Evolutionary conservation across 2,797 vertebrate species (phyloP).

Genomic region (Poeciliopsis paucimaculata): DNA sequence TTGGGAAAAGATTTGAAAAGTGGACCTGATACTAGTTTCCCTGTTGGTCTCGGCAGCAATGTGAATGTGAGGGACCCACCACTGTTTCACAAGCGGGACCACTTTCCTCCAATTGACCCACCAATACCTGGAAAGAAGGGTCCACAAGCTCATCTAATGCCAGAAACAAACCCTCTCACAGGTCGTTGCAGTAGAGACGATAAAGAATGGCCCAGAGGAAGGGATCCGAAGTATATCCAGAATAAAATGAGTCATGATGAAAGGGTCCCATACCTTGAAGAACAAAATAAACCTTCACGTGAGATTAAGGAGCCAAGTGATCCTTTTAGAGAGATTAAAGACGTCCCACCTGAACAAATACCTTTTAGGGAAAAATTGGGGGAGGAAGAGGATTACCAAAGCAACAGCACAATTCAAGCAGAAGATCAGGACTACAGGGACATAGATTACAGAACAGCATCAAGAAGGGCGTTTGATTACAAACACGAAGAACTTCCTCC

Average conservation of each 20-base stretch:
- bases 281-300: slow-evolving; percentile 62
- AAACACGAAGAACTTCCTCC: slow-evolving; percentile 83
- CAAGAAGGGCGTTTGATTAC: slow-evolving; percentile 87
- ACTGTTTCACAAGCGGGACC: slow-evolving; percentile 70
- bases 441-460: slow-evolving; percentile 92
- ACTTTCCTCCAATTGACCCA: slow-evolving; percentile 62
- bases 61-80: slow-evolving; percentile 56
- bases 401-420: slow-evolving; percentile 83
- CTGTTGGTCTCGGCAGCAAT: slow-evolving; percentile 74
- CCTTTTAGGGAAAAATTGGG: slow-evolving; percentile 62
- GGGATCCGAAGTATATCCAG: slow-evolving; percentile 67
- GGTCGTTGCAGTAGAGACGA: slow-evolving; percentile 65
- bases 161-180: slow-evolving; percentile 55
- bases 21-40: slow-evolving; percentile 75
- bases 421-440: slow-evolving; percentile 94
- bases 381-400: slow-evolving; percentile 79
- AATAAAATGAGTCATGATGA: slow-evolving; percentile 54
- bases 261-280: slow-evolving; percentile 64
- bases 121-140: slow-evolving; percentile 60
- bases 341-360: slow-evolving; percentile 58
- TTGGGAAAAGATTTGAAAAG: slow-evolving; percentile 74
- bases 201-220: slow-evolving; percentile 75
- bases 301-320: slow-evolving; percentile 56
- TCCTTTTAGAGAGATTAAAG: slow-evolving; percentile 72
- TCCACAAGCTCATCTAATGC: slow-evolving; percentile 59